A percentile compares a stretch with the other conserved stretches of the same genome.
Evolutionary conservation across 2,888 invertebrate species (phyloP).

Genomic region (Osedax fenrisi): DNA sequence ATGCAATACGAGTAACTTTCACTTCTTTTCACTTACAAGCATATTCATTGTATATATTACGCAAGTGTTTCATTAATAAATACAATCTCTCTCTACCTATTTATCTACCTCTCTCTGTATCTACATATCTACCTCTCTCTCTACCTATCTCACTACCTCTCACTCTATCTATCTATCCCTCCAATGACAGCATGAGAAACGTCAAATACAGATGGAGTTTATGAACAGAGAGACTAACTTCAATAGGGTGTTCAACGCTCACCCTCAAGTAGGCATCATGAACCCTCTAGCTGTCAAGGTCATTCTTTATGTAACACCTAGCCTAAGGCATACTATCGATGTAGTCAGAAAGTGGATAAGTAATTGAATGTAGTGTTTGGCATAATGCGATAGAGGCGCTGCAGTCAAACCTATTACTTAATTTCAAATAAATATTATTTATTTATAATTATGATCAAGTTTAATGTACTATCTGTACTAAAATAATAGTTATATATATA

Average conservation of each 20-base stretch:
- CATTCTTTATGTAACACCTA: not conserved
- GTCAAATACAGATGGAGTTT: constrained; percentile 49
- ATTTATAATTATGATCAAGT: not conserved
- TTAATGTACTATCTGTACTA: too few species aligned
- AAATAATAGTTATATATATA: too few species aligned
- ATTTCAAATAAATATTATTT: too few species aligned
- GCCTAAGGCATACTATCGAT: not conserved
- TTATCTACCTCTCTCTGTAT: too few species aligned
- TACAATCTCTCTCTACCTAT: not conserved
- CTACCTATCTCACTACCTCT: not conserved
- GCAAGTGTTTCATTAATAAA: too few species aligned
- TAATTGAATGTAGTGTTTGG: too few species aligned
- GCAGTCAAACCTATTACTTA: too few species aligned
- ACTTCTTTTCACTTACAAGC: too few species aligned
- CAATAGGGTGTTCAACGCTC: constrained; percentile 50
- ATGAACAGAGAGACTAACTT: constrained; percentile 51
- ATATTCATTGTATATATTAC: too few species aligned
- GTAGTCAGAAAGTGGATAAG: too few species aligned
- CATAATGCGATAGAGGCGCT: too few species aligned
- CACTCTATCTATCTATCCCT: not conserved
- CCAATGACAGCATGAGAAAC: constrained; percentile 48
- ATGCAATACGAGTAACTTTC: too few species aligned
- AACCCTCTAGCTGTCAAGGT: constrained; percentile 42
- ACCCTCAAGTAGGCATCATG: constrained; percentile 48
- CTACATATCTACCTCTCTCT: not conserved